These are phyloP conservation scores for Sycobia sp. DNA, from an alignment of 1,140 invertebrate genomes.

Conservation along the genomic window DNA sequence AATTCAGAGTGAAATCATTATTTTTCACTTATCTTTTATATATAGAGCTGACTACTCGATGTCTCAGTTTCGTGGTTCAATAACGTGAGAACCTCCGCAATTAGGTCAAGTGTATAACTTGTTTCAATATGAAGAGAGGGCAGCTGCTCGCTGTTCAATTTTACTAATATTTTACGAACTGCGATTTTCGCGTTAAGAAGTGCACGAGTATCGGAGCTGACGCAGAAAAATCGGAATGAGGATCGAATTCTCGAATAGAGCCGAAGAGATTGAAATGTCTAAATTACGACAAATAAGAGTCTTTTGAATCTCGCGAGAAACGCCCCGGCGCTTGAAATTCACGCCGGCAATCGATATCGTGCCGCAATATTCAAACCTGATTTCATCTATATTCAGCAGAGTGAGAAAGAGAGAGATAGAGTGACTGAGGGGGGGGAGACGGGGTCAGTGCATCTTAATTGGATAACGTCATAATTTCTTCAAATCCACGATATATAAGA, in stretches of 20 bases:
- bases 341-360: slow-evolving; percentile 9
- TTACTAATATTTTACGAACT: too few species aligned
- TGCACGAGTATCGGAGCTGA: too few species aligned
- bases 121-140: too few species aligned
- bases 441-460: slow-evolving; percentile 3
- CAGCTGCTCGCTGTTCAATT: too few species aligned
- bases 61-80: background rate
- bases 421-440: background rate
- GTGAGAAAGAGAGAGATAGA: too few species aligned
- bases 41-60: background rate
- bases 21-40: background rate
- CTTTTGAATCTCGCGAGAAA: background rate
- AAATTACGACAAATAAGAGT: background rate
- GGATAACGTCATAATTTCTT: slow-evolving; percentile 15
- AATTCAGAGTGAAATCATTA: slow-evolving; percentile 14
- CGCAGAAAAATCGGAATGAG: too few species aligned
- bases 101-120: too few species aligned
- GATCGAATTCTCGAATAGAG: too few species aligned
- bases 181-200: too few species aligned
- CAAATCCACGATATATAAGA: background rate
- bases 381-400: slow-evolving; percentile 17
- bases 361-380: background rate
- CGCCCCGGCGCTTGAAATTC: slow-evolving; percentile 6
- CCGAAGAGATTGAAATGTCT: background rate
- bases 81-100: background rate